These are phyloP conservation scores for Epistrophe grossulariae DNA, from an alignment of 2,888 invertebrate species.

Conservation along the genomic window DNA sequence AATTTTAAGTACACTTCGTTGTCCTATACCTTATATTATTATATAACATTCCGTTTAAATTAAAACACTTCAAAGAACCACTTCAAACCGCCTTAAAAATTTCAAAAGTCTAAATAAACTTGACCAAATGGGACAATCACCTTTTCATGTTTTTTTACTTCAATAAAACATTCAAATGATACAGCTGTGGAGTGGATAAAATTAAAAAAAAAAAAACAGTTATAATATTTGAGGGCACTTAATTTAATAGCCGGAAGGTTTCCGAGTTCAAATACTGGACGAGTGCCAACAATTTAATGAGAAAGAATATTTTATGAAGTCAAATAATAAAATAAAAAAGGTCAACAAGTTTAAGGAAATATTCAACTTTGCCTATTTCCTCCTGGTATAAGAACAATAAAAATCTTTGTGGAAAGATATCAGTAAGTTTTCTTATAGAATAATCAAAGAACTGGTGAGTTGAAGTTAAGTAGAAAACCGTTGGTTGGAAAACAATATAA, in stretches of 20 bases:
- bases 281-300: conserved; percentile 13
- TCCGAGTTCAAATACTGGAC: conserved; percentile 17
- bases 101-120: neutral
- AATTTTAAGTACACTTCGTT: too few relatives aligned
- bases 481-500: too few relatives aligned
- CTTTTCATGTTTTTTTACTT: neutral
- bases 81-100: neutral
- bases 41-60: neutral
- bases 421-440: neutral
- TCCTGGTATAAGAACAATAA: neutral
- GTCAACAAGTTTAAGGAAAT: conserved; percentile 8
- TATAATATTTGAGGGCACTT: neutral
- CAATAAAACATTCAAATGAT: neutral
- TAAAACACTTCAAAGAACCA: neutral
- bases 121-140: neutral
- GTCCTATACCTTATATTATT: too few relatives aligned
- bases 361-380: neutral
- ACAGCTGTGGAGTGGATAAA: neutral
- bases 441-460: neutral
- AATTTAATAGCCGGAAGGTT: conserved; percentile 5
- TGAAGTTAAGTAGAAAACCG: too few relatives aligned
- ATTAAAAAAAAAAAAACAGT: neutral
- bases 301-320: neutral
- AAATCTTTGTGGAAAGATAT: neutral
- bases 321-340: conserved; percentile 16